These are phyloP conservation scores for Meriones unguiculatus DNA, from an alignment of 2,113 vertebrate species.

Conservation along the genomic window DNA sequence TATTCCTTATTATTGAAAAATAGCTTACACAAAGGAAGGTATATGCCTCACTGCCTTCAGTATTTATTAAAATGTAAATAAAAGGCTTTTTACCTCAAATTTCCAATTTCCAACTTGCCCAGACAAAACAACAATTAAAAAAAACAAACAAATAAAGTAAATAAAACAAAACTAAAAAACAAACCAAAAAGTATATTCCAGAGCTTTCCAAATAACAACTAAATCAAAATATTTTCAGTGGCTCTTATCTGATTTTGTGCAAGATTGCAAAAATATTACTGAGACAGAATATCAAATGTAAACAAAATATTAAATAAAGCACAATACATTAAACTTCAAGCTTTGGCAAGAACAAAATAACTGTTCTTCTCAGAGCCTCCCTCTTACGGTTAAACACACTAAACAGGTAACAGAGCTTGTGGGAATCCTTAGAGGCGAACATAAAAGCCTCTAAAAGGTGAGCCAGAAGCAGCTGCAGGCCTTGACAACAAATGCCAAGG, in stretches of 20 bases:
- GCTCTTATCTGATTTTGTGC: not conserved
- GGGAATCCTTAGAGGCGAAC: not conserved
- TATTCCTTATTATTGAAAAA: not conserved
- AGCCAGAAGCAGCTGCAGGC: not conserved
- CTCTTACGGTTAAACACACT: not conserved
- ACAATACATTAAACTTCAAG: not conserved
- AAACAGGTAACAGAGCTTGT: not conserved
- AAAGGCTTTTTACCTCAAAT: not conserved
- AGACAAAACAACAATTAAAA: not conserved
- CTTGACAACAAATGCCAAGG: constrained; percentile 12
- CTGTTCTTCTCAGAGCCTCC: not conserved
- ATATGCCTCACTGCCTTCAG: not conserved
- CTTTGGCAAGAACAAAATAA: not conserved
- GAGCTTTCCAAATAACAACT: not conserved
- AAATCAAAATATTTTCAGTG: not conserved
- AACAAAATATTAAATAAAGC: not conserved
- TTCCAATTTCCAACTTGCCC: not conserved
- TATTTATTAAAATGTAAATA: not conserved
- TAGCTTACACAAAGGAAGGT: not conserved
- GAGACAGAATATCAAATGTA: not conserved
- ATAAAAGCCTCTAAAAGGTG: not conserved
- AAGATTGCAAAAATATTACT: not conserved
- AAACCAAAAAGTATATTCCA: not conserved
- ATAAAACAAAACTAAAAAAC: not conserved
- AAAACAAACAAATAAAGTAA: not conserved